Evolutionary conservation across 1,140 invertebrate genomes (phyloP), one percentile per base, ranked within the genome.

Genomic region (Saxidomus purpurata): DNA sequence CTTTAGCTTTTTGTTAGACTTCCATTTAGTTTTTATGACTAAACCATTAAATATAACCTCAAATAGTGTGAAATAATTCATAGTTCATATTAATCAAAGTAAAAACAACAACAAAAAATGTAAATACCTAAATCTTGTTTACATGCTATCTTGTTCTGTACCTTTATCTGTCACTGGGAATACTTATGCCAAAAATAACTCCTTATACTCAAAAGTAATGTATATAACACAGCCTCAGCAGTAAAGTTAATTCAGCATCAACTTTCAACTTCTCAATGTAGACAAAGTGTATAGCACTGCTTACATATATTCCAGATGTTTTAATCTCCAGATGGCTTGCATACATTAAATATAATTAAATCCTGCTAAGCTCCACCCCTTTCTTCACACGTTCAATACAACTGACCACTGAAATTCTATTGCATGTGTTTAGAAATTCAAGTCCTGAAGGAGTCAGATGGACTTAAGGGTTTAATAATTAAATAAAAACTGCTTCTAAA

Each of bases 301-400:
- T 61, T 84, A 69, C 82, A 69, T 69, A 67, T 84, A 69, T 69
- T 47, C 82, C 82, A 84, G 82, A 84, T 84, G 82, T 84, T 84
- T 69, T 69, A 84, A 69, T 69, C 43, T 36, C 82, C 82, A 84
- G 82, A 67, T 84, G 82, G 82, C 82, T 52, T 84, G 82, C 82
- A 84, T 84, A 84, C 82, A 84, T 84, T 84, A 84, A 84, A 84
- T 31, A 81, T 84, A 84, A 84, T 84, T 84, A 84, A 84, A 84
- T 84, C 82, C 63, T 40, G 61, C 82, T 49, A 69, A 49, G 82
- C 47, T 43, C 82, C 82, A 52, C 82, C 82, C 67, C 38, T 71
- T 84, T 69, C 61, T 71, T 84, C 82, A 71, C 82, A 84, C 82
- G 38, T 67, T 69, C 61, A 52, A 38, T 71, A 52, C 61, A 71